A percentile compares a stretch with the other conserved stretches of the same genome.
phyloP scores from a whole-genome alignment of 1,140 invertebrate genomes.

The Carposina sasakii region DNA sequence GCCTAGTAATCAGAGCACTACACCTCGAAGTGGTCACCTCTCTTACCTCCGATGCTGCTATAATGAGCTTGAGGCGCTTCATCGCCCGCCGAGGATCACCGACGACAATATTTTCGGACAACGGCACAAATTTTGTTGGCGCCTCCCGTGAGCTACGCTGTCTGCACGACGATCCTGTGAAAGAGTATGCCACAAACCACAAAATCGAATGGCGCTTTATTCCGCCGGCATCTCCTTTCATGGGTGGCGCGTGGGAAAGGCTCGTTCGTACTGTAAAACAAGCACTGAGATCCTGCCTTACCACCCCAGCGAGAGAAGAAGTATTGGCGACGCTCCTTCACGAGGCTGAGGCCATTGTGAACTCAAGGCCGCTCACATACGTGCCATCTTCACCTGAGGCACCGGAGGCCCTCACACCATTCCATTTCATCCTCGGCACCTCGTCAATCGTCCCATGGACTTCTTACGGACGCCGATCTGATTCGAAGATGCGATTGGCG shows the following conservation, averaged over 20 bases:
- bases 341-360: too few species aligned
- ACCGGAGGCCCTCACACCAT: too few species aligned
- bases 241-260: slow-evolving; percentile 43
- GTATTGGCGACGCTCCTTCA: too few species aligned
- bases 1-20: slow-evolving; percentile 40
- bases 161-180: background rate
- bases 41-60: slow-evolving; percentile 32
- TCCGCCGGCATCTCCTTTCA: slow-evolving; percentile 31
- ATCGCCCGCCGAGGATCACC: slow-evolving; percentile 40
- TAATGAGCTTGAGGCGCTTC: slow-evolving; percentile 38
- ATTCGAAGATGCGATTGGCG: too few species aligned
- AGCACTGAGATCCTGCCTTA: too few species aligned
- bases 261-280: slow-evolving; percentile 25
- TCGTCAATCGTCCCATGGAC: too few species aligned
- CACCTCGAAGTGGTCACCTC: slow-evolving; percentile 45
- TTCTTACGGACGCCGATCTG: too few species aligned
- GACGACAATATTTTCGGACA: slow-evolving; percentile 49
- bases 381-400: too few species aligned
- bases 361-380: too few species aligned
- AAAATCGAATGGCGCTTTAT: slow-evolving; percentile 31
- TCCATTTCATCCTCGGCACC: too few species aligned
- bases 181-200: too few species aligned
- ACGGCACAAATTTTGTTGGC: slow-evolving; percentile 49
- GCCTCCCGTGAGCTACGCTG: background rate
- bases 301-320: too few species aligned